Evolutionary conservation across 1,140 invertebrate species (phyloP).

Genomic region (Battus philenor): DNA sequence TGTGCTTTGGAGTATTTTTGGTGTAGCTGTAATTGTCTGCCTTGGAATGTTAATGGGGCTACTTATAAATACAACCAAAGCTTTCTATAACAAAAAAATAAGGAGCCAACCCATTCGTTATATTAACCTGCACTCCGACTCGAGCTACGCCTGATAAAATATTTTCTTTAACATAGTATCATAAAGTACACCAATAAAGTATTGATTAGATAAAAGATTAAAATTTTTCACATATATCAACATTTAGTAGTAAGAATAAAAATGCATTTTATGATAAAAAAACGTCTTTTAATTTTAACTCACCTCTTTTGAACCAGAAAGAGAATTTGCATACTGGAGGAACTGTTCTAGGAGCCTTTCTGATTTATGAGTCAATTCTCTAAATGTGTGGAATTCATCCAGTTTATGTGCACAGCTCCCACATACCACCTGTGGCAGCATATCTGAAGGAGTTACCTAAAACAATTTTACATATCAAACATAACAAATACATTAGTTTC

Average conservation of each 20-base stretch:
- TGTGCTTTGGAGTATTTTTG: slow-evolving; percentile 61
- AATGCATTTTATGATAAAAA: slow-evolving; percentile 22
- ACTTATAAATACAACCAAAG: slow-evolving; percentile 47
- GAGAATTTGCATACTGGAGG: slow-evolving; percentile 74
- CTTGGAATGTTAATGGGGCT: slow-evolving; percentile 58
- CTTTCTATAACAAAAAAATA: slow-evolving; percentile 48
- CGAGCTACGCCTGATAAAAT: slow-evolving; percentile 45
- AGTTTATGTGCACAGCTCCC: slow-evolving; percentile 76
- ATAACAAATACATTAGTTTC: slow-evolving; percentile 26
- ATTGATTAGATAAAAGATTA: slow-evolving; percentile 15
- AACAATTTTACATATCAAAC: slow-evolving; percentile 28
- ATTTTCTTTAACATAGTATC: slow-evolving; percentile 21
- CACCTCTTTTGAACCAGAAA: slow-evolving; percentile 76
- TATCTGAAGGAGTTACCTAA: slow-evolving; percentile 76
- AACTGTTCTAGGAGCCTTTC: slow-evolving; percentile 78
- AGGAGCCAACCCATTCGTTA: slow-evolving; percentile 53
- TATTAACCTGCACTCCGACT: slow-evolving; percentile 50
- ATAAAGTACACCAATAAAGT: slow-evolving; percentile 17
- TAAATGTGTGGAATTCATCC: slow-evolving; percentile 77
- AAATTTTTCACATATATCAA: slow-evolving; percentile 20
- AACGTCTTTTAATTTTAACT: slow-evolving; percentile 38
- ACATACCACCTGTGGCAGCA: slow-evolving; percentile 77
- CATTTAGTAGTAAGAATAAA: slow-evolving; percentile 25
- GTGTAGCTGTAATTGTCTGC: slow-evolving; percentile 47
- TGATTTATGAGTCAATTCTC: slow-evolving; percentile 76